Conservation (phyloP, 2,113 vertebrate species). For the Ibidorhyncha struthersii region DNA sequence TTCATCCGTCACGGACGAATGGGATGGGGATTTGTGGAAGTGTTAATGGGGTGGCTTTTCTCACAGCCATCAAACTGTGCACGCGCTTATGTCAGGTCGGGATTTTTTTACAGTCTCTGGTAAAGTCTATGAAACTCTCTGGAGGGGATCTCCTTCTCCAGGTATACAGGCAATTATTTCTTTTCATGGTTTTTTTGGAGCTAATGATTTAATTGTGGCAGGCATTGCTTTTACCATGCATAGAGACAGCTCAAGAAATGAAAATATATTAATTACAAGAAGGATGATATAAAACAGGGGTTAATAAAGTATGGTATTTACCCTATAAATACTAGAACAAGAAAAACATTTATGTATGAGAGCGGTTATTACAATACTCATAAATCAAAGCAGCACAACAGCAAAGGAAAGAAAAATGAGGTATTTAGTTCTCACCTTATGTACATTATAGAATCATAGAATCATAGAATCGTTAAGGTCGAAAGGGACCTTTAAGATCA, state of each 20-base stretch:
- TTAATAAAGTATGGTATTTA: not conserved
- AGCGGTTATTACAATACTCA: not conserved
- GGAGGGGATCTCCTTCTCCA: not conserved
- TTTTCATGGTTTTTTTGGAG: not conserved
- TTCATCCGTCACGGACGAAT: not conserved
- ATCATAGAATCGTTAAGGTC: no score
- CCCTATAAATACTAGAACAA: not conserved
- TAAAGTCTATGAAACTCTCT: not conserved
- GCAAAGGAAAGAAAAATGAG: not conserved
- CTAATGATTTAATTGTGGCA: not conserved
- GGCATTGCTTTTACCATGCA: not conserved
- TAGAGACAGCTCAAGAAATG: not conserved
- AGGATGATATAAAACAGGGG: not conserved
- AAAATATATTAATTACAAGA: not conserved
- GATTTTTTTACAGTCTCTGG: not conserved
- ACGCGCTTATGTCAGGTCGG: accelerated
- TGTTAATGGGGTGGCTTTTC: not conserved
- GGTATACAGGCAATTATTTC: not conserved
- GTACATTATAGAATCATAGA: not conserved
- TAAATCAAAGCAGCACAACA: not conserved
- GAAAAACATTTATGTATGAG: not conserved
- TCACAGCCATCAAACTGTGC: not conserved
- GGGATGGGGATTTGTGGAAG: not conserved
- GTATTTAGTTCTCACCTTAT: not conserved
- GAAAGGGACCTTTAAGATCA: no score